Evolutionary conservation across 1,140 invertebrate species (phyloP).

Genomic region (Drosophila kikkawai): DNA sequence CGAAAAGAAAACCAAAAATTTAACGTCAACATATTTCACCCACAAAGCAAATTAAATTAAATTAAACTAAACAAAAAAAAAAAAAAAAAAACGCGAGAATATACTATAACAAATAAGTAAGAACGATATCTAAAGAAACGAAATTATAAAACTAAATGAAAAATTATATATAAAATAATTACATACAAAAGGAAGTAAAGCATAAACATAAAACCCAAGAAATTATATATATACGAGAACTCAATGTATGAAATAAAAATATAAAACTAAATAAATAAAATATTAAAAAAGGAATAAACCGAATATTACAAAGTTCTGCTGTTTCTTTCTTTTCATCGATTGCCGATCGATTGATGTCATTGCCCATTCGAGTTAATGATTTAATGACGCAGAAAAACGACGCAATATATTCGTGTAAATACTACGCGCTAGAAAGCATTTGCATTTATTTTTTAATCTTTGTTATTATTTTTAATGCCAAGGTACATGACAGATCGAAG

Average conservation of each 20-base stretch:
- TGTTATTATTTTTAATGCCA: constrained; percentile 44
- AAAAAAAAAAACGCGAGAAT: constrained; percentile 38
- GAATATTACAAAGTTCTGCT: constrained; percentile 6
- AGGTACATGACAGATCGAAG: constrained; percentile 51
- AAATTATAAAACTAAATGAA: constrained; percentile 74
- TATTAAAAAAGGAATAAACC: constrained; percentile 73
- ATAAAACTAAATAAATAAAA: constrained; percentile 80
- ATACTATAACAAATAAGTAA: constrained; percentile 78
- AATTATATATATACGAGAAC: constrained; percentile 76
- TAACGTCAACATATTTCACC: constrained; percentile 78
- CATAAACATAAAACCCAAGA: constrained; percentile 51
- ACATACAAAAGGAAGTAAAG: constrained; percentile 58
- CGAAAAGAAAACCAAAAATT: constrained; percentile 45
- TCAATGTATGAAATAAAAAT: constrained; percentile 83
- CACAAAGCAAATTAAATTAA: constrained; percentile 76
- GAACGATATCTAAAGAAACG: constrained; percentile 76
- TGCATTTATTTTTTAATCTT: constrained; percentile 52
- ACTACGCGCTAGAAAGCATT: constrained; percentile 49
- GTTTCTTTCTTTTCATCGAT: constrained; percentile 2
- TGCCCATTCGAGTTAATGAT: constrained; percentile 11
- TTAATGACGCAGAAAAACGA: constrained; percentile 33
- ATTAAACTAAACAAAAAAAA: constrained; percentile 48
- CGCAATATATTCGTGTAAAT: constrained; percentile 31
- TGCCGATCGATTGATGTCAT: constrained; percentile 19
- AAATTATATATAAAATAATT: constrained; percentile 55